Evolutionary conservation across 2,113 vertebrate species (phyloP).

Genomic region (Lepus europaeus): DNA sequence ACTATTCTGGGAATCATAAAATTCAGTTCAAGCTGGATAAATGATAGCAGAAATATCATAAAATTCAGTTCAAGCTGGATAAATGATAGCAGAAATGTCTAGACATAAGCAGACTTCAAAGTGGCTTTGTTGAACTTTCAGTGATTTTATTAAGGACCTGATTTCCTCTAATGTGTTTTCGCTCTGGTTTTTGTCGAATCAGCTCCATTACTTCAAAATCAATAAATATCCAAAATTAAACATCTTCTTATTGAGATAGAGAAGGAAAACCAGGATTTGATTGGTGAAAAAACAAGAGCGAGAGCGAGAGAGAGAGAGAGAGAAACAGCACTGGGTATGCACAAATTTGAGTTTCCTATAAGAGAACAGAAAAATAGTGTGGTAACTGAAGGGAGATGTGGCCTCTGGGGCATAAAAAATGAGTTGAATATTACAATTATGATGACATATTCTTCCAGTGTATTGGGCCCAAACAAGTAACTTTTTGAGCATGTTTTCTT

Average conservation of each 20-base stretch:
- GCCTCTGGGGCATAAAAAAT: background rate
- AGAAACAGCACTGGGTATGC: no score
- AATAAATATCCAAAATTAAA: background rate
- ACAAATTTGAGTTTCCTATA: background rate
- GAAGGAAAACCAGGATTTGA: background rate
- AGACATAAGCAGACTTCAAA: background rate
- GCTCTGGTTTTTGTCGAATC: background rate
- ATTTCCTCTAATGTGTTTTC: background rate
- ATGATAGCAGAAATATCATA: background rate
- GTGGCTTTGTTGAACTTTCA: background rate
- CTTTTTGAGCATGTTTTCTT: background rate
- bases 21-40: no score
- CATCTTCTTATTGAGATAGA: background rate
- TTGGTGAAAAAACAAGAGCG: background rate
- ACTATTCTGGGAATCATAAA: background rate
- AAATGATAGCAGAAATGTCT: background rate
- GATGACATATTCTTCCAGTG: background rate
- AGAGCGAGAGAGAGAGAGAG: background rate
- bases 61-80: background rate
- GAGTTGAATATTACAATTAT: background rate
- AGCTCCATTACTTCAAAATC: background rate
- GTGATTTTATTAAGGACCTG: background rate
- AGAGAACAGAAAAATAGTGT: background rate
- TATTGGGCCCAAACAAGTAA: background rate
- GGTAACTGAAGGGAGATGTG: background rate